Evolutionary conservation across 2,888 invertebrate genomes (phyloP), one percentile per base, ranked within the genome.

Genomic region (Disparrhopalites patrizii): DNA sequence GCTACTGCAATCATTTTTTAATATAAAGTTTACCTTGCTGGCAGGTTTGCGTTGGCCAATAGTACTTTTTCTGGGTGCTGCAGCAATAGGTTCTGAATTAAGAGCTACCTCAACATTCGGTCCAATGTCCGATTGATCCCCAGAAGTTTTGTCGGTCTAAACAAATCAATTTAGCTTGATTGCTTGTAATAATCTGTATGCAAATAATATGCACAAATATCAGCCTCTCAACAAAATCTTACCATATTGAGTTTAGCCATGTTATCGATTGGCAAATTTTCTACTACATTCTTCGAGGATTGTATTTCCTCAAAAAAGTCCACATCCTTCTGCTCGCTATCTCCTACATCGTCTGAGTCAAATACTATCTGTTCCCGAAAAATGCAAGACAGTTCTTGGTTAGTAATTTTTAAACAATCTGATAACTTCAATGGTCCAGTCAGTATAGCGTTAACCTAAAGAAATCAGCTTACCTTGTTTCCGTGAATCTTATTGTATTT

Each of bases 401-500:
- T 36, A 10, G 36, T 36, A 10, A 15, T 15, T 7, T 7, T 36
- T 36, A 36, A 36, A 7, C 36, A 10, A 7, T 36, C 36, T 36
- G 8, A 10, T 36, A 36, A 36, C 36, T 36, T 10, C 15, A n/a
- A 36, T 36, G 8, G 36, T 36, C 7, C 36, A 15, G 10, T 18
- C 23, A 47, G 7, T 47, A 47, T 47, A 38, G 5, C 13, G 15
- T 56, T n/a, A 33, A 28, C 10, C 27, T 40, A 25, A 40, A n/a
- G 15, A 30, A 28, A 38, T 33, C 23, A 47, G 76, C 77, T 78
- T 81, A 96, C 93, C 87, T 93, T 89, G 50, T 85, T 90, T 64
- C 93, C 93, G 80, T 93, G 88, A 36, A 87, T 84, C 80, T 88
- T 88, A 86, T 95, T 89, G 15, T 96, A 93, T 77, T 92, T 90